A percentile compares a stretch with the other conserved stretches of the same genome.
Conservation (phyloP, 2,888 invertebrate species). For the Lapara coniferarum region DNA sequence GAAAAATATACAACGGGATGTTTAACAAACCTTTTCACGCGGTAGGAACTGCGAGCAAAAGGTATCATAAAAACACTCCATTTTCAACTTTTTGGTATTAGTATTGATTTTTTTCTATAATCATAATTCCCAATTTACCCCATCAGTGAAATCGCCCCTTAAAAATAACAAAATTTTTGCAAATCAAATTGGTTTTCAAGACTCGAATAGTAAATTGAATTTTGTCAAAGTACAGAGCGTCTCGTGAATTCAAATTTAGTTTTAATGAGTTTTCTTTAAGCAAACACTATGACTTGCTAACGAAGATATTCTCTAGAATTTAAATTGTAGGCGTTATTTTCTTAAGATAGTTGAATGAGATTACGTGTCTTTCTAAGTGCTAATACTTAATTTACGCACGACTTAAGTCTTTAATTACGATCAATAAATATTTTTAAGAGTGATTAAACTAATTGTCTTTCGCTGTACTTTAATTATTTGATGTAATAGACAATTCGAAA, state of each 20-base stretch:
- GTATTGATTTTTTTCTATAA: no score
- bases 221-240: slow-evolving; percentile 26
- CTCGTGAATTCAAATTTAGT: slow-evolving; percentile 25
- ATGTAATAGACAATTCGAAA: no score
- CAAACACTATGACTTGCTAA: neutral
- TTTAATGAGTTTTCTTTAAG: slow-evolving; percentile 31
- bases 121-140: neutral
- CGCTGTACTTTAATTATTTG: no score
- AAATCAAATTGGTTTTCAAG: slow-evolving; percentile 22
- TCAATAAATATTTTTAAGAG: no score
- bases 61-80: no score
- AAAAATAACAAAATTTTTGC: slow-evolving; percentile 13
- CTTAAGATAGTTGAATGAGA: neutral
- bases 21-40: no score
- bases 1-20: no score
- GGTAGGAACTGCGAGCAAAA: no score
- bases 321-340: neutral
- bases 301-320: neutral
- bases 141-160: neutral
- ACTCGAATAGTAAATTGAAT: slow-evolving; percentile 23
- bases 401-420: no score
- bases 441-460: no score
- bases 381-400: no score
- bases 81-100: no score
- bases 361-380: neutral